Percentiles rank a stretch among this genome's conserved stretches.
phyloP scores from a whole-genome alignment of 2,888 invertebrate species.

The Graphium colonna region DNA sequence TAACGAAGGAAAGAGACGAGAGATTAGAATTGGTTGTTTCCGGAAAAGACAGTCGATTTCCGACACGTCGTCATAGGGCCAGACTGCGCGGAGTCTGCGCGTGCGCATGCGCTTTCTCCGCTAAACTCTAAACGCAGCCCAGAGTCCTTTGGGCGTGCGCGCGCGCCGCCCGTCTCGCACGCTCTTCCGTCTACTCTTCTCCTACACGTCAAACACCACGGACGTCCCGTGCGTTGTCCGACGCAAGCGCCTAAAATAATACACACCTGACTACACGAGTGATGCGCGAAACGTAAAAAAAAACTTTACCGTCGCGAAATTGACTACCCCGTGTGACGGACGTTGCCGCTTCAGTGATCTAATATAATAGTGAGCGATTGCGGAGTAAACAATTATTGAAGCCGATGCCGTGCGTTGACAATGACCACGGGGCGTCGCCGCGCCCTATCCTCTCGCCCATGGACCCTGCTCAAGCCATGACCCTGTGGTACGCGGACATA shows the following conservation, averaged over 20 bases:
- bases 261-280: background rate
- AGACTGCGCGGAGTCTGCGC: slow-evolving; percentile 75
- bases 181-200: slow-evolving; percentile 16
- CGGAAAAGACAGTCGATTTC: slow-evolving; percentile 68
- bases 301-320: background rate
- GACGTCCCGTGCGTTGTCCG: slow-evolving; percentile 11
- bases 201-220: slow-evolving; percentile 12
- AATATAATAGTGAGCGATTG: slow-evolving; percentile 28
- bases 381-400: slow-evolving; percentile 39
- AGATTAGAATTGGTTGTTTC: slow-evolving; percentile 37
- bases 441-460: slow-evolving; percentile 61
- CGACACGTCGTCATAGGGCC: slow-evolving; percentile 71
- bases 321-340: slow-evolving; percentile 30
- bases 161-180: slow-evolving; percentile 48
- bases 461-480: slow-evolving; percentile 74
- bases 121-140: slow-evolving; percentile 40
- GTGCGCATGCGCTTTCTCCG: slow-evolving; percentile 74
- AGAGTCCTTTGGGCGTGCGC: slow-evolving; percentile 55
- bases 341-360: slow-evolving; percentile 34
- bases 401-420: slow-evolving; percentile 57
- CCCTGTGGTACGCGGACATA: slow-evolving; percentile 76
- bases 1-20: slow-evolving; percentile 23
- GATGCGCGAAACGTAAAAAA: slow-evolving; percentile 1
- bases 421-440: slow-evolving; percentile 56
- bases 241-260: background rate